phyloP scores from a whole-genome alignment of 1,140 invertebrate genomes.

The Drosophila subpulchrella region DNA sequence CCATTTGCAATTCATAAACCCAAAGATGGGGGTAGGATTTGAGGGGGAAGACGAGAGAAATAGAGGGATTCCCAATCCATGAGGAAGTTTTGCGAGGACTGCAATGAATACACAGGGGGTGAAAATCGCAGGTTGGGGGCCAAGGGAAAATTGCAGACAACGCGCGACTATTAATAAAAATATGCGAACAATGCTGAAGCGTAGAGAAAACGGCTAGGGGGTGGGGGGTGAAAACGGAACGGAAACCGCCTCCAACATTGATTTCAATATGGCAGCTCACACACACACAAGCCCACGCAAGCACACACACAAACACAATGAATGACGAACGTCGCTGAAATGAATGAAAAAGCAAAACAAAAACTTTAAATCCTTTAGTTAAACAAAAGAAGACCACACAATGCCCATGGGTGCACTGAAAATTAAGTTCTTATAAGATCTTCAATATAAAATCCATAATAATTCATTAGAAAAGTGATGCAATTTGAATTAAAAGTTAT shows the following conservation, averaged over 20 bases:
- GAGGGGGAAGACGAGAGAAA: neutral
- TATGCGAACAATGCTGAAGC: conserved; percentile 72
- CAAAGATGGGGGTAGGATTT: neutral
- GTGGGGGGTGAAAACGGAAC: neutral
- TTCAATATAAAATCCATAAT: too few relatives aligned
- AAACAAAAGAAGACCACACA: conserved; percentile 66
- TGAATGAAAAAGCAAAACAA: conserved; percentile 71
- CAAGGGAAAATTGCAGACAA: conserved; percentile 69
- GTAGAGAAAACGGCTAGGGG: conserved; percentile 17
- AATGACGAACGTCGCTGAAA: conserved; percentile 65
- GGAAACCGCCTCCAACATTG: conserved; percentile 57
- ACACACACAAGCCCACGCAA: conserved; percentile 23
- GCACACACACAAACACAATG: conserved; percentile 36
- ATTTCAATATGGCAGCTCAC: conserved; percentile 62
- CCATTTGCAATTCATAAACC: conserved; percentile 71
- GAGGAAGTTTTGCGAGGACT: conserved; percentile 50
- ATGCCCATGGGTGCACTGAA: conserved; percentile 29
- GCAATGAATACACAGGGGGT: conserved; percentile 45
- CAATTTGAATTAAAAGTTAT: too few relatives aligned
- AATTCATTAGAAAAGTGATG: too few relatives aligned
- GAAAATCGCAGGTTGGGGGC: conserved; percentile 11
- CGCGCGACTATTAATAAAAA: conserved; percentile 76
- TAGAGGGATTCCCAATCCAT: conserved; percentile 54
- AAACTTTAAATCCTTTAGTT: conserved; percentile 77
- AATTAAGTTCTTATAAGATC: neutral